Evolutionary conservation across 2,113 vertebrate species (phyloP), one percentile per base, ranked within the genome.

Genomic region (Hippolais icterina): DNA sequence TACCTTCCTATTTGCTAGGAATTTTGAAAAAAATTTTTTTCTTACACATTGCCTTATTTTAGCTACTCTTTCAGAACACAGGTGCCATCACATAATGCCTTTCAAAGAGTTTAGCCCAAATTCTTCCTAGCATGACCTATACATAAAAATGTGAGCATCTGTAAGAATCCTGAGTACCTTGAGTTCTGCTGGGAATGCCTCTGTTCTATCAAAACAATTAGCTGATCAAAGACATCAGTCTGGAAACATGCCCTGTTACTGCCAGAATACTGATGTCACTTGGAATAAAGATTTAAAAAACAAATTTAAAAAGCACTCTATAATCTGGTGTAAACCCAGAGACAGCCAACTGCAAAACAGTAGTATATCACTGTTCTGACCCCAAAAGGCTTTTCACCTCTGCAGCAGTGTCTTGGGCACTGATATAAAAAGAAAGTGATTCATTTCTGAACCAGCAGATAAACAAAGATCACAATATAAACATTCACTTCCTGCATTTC

Each of bases 401-500:
- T 49, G 47, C 70, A 69, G 66, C 41, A 61, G 25, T 72, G 88
- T 70, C 91, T 81, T 29, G 17, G 6, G 47, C 39, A 88, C 50
- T 9, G 85, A 94, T 77, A 92, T 95, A 95, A 92, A 94, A 94
- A 93, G 52, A 93, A 95, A 85, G 82, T 90, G 71, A 94, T 89
- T 96, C 92, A 96, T 56, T 86, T 77, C 90, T 83, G 75, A 90
- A 83, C 27, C 15, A 93, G 86, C 50, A 94, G 83, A 90, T 83
- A 86, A 33, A 94, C 81, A 85, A 80, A 93, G 84, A 72, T 52
- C 64, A 41, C 15, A 89, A 72, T 50, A 92, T n/a, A 95, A 97
- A 96, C 93, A 95, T 33, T 86, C n/a, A 46, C 88, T 97, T 97
- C 96, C 96, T 78, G 83, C 89, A 66, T 54, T 83, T 94, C 81